These are phyloP conservation scores for Cyphomyrus plagiostoma DNA, from an alignment of 2,113 vertebrate species.

Conservation along the genomic window DNA sequence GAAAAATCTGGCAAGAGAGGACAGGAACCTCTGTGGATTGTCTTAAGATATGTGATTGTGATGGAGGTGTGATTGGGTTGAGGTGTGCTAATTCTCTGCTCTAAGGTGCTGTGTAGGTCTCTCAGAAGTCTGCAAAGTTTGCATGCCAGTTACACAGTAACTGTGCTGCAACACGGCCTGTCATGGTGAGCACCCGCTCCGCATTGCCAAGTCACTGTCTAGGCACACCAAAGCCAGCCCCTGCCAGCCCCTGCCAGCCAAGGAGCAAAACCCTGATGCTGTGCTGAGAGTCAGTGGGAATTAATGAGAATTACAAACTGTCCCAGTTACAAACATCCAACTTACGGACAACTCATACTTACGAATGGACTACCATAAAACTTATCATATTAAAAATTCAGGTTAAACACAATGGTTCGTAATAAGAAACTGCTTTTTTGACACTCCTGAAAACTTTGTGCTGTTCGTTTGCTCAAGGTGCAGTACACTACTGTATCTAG, in stretches of 20 bases:
- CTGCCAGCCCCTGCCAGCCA: conserved; percentile 25
- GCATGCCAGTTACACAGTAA: neutral
- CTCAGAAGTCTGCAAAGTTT: neutral
- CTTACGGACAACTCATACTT: neutral
- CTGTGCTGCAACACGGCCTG: neutral
- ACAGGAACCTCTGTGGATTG: neutral
- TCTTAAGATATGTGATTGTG: neutral
- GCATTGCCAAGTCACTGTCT: neutral
- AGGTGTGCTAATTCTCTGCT: neutral
- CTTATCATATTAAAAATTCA: neutral
- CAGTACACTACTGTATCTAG: neutral
- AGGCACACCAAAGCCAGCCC: conserved; percentile 34
- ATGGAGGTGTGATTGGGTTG: neutral
- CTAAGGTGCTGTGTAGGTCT: neutral
- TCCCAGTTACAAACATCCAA: neutral
- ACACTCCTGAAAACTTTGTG: neutral
- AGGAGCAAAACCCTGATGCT: conserved; percentile 45
- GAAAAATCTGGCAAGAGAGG: neutral
- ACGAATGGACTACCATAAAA: neutral
- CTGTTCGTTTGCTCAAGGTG: neutral
- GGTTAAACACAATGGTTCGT: neutral
- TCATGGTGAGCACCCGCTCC: neutral
- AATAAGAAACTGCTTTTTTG: neutral
- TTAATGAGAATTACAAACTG: conserved; percentile 18
- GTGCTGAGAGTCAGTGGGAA: conserved; percentile 30